A percentile compares a stretch with the other conserved stretches of the same genome.
Evolutionary conservation across 2,113 vertebrate genomes (phyloP).

Genomic region (Antechinus flavipes): DNA sequence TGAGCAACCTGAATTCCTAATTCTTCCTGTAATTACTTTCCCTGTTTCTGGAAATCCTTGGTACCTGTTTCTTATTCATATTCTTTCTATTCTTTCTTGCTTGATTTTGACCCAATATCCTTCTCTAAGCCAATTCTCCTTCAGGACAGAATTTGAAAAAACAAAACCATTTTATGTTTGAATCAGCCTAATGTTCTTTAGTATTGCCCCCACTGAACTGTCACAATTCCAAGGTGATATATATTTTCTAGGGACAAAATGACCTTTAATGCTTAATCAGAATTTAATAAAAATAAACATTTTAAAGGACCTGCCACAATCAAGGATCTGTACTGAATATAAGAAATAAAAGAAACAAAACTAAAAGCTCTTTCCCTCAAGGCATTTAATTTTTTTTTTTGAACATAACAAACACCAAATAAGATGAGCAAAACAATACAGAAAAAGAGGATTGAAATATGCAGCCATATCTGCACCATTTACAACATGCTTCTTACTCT

Average conservation of each 20-base stretch:
- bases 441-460: background rate
- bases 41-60: background rate
- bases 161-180: background rate
- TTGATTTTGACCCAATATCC: background rate
- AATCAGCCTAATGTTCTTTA: background rate
- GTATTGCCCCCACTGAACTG: background rate
- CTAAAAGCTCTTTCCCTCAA: background rate
- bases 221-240: background rate
- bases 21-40: background rate
- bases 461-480: background rate
- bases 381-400: background rate
- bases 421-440: background rate
- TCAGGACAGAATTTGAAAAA: background rate
- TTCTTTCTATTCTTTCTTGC: background rate
- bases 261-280: background rate
- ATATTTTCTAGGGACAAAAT: background rate
- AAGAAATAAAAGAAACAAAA: background rate
- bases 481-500: background rate
- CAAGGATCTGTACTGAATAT: background rate
- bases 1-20: background rate
- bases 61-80: background rate
- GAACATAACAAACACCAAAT: background rate
- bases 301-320: background rate
- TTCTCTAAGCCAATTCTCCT: background rate
- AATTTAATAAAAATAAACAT: background rate